A percentile compares a stretch with the other conserved stretches of the same genome.
Evolutionary conservation across 2,113 vertebrate species (phyloP).

Genomic region (Gambusia holbrooki): DNA sequence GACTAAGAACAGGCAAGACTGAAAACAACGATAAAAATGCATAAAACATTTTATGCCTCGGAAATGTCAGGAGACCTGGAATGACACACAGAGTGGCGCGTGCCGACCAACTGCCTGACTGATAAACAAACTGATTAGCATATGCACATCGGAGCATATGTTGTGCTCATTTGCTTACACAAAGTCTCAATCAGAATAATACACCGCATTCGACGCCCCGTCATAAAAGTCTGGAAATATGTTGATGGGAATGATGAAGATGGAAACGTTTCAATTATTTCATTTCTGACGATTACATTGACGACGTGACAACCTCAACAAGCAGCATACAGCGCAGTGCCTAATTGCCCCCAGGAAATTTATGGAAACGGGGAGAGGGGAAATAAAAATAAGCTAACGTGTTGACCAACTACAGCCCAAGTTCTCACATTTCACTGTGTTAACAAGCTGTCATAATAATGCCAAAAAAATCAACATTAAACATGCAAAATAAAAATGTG

Average conservation of each 20-base stretch:
- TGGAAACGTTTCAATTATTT: slow-evolving; percentile 77
- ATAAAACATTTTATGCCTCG: slow-evolving; percentile 79
- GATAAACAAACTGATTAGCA: slow-evolving; percentile 77
- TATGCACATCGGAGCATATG: slow-evolving; percentile 75
- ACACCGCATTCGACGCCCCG: slow-evolving; percentile 50
- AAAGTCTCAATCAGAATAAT: slow-evolving; percentile 79
- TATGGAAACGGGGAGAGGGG: slow-evolving; percentile 64
- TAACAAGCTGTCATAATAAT: slow-evolving; percentile 52
- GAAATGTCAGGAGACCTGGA: slow-evolving; percentile 81
- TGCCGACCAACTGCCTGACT: slow-evolving; percentile 68
- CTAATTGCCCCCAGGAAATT: slow-evolving; percentile 73
- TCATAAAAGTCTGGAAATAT: slow-evolving; percentile 72
- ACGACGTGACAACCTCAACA: slow-evolving; percentile 64
- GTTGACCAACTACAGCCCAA: slow-evolving; percentile 53
- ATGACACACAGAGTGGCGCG: slow-evolving; percentile 74
- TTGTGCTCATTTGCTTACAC: slow-evolving; percentile 80
- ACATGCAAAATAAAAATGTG: slow-evolving; percentile 26
- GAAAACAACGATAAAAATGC: slow-evolving; percentile 81
- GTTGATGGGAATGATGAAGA: slow-evolving; percentile 75
- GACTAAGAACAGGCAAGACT: slow-evolving; percentile 58
- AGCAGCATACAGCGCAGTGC: slow-evolving; percentile 39
- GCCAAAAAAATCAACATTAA: slow-evolving; percentile 47
- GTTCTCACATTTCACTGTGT: slow-evolving; percentile 33
- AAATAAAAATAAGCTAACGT: slow-evolving; percentile 67
- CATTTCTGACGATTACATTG: slow-evolving; percentile 75